phyloP scores from a whole-genome alignment of 2,797 vertebrate genomes.

The Argyrosomus regius region DNA sequence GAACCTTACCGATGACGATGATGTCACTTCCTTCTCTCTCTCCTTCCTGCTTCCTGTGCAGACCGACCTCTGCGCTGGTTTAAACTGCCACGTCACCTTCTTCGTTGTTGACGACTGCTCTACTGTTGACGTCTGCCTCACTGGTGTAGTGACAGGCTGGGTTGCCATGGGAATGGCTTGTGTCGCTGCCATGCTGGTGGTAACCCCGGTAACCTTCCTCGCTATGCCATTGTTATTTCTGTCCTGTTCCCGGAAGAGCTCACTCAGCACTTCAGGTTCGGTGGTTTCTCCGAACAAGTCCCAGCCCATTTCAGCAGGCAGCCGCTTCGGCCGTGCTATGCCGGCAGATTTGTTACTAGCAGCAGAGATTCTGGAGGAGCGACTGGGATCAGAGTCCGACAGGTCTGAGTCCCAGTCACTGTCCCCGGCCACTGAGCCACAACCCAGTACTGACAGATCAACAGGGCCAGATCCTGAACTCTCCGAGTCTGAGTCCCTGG shows the following conservation, averaged over 20 bases:
- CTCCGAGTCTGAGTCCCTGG: slow-evolving; percentile 85
- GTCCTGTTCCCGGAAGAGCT: slow-evolving; percentile 71
- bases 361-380: slow-evolving; percentile 62
- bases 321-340: slow-evolving; percentile 40
- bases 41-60: slow-evolving; percentile 83
- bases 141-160: slow-evolving; percentile 15
- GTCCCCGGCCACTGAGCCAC: slow-evolving; percentile 84
- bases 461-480: slow-evolving; percentile 84
- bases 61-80: slow-evolving; percentile 80
- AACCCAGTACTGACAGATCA: slow-evolving; percentile 79
- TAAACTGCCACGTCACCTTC: slow-evolving; percentile 85
- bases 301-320: slow-evolving; percentile 72
- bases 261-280: slow-evolving; percentile 75
- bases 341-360: slow-evolving; percentile 45
- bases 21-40: slow-evolving; percentile 66
- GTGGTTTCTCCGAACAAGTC: slow-evolving; percentile 81
- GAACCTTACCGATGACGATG: slow-evolving; percentile 54
- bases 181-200: slow-evolving; percentile 23
- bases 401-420: slow-evolving; percentile 88
- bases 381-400: slow-evolving; percentile 81
- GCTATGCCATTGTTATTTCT: slow-evolving; percentile 25
- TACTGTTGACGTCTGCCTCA: neutral
- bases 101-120: slow-evolving; percentile 67
- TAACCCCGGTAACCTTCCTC: slow-evolving; percentile 20
- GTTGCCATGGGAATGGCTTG: slow-evolving; percentile 43